Evolutionary conservation across 2,888 invertebrate species (phyloP).

Genomic region (Tribolium freemani): DNA sequence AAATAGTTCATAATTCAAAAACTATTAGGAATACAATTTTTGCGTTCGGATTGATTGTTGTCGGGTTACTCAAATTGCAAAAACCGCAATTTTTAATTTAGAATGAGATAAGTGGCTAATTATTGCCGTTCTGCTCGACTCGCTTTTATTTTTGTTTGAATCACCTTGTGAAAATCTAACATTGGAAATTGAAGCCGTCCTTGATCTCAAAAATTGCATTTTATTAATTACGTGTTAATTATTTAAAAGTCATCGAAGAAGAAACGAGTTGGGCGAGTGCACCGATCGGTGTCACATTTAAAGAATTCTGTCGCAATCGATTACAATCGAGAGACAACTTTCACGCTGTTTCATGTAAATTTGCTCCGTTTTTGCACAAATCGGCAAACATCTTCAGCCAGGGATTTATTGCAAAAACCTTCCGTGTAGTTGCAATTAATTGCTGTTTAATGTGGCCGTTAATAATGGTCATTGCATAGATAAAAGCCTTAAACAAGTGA

Average conservation of each 20-base stretch:
- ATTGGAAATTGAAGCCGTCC: conserved; percentile 18
- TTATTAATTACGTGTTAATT: not conserved
- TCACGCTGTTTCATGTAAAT: conserved; percentile 36
- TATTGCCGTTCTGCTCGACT: not conserved
- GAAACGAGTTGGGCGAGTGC: conserved; percentile 17
- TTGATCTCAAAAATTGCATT: conserved; percentile 18
- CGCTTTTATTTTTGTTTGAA: conserved; percentile 12
- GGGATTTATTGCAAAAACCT: conserved; percentile 3
- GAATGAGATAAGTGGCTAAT: not conserved
- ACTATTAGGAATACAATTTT: no score
- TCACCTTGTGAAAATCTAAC: not conserved
- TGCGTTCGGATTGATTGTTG: no score
- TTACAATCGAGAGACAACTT: conserved; percentile 27
- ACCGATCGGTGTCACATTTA: conserved; percentile 37
- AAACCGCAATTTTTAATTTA: not conserved
- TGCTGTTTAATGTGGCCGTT: conserved; percentile 1
- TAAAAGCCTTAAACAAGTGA: not conserved
- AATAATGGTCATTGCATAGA: conserved; percentile 7
- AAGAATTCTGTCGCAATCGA: conserved; percentile 26
- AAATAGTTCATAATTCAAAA: no score
- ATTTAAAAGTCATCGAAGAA: conserved; percentile 11
- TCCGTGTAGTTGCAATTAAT: not conserved
- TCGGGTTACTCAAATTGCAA: not conserved
- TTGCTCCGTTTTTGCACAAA: conserved; percentile 7
- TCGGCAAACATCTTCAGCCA: conserved; percentile 16